Evolutionary conservation across 2,113 vertebrate genomes (phyloP).

Genomic region (Ageneiosus marmoratus): DNA sequence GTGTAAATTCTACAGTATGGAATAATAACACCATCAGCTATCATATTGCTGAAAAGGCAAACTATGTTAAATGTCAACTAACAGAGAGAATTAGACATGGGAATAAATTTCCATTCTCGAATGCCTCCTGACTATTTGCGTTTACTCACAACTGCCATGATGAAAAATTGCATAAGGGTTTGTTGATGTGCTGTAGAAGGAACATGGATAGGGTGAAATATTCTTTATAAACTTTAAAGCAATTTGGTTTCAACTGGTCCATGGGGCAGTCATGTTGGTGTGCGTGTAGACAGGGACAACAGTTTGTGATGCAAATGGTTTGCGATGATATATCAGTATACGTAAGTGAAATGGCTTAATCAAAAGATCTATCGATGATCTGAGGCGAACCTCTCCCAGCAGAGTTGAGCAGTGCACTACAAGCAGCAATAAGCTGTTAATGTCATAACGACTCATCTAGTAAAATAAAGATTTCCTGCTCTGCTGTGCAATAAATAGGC

Average conservation of each 20-base stretch:
- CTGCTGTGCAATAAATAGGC: constrained; percentile 11
- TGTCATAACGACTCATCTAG: background rate
- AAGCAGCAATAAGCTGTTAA: constrained; percentile 1
- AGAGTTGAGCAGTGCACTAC: background rate
- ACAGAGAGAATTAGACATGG: background rate
- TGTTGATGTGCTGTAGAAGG: background rate
- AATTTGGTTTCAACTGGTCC: background rate
- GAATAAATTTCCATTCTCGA: constrained; percentile 3
- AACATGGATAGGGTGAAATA: background rate
- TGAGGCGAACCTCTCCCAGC: background rate
- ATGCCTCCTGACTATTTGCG: constrained; percentile 19
- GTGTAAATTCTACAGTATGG: background rate
- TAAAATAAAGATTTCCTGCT: background rate
- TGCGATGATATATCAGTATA: background rate
- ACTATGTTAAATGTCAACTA: constrained; percentile 19
- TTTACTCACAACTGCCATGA: constrained; percentile 18
- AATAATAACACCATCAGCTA: constrained; percentile 2
- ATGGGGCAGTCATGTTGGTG: background rate
- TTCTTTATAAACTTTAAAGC: constrained; percentile 12
- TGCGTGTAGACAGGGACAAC: background rate
- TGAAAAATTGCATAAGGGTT: constrained; percentile 6
- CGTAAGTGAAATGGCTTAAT: background rate
- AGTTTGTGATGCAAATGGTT: background rate
- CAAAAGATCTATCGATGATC: background rate
- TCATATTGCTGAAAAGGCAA: background rate